These are phyloP conservation scores for Sapajus apella DNA, from an alignment of 2,113 vertebrate genomes.

Conservation along the genomic window DNA sequence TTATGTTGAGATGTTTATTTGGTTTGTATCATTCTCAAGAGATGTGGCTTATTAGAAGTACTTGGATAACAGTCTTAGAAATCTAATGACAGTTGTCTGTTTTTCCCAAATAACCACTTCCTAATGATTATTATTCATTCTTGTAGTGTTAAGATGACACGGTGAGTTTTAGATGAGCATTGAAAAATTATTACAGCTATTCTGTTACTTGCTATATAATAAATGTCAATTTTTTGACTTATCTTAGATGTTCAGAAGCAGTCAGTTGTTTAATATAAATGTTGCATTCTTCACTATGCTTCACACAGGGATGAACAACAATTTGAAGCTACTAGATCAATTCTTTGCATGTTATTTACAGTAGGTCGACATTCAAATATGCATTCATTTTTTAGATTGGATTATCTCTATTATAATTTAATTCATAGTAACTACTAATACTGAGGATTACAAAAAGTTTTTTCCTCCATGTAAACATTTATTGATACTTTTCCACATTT, in stretches of 20 bases:
- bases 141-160: neutral
- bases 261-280: constrained; percentile 54
- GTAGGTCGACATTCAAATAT: neutral
- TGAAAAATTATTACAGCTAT: constrained; percentile 17
- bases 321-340: constrained; percentile 38
- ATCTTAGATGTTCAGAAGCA: neutral
- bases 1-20: constrained; percentile 40
- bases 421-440: neutral
- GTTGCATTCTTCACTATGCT: neutral
- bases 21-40: constrained; percentile 34
- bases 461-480: neutral
- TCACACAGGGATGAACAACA: neutral
- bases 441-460: neutral
- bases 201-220: constrained; percentile 25
- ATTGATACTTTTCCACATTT: neutral
- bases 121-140: neutral
- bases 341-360: neutral
- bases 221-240: constrained; percentile 4
- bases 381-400: constrained; percentile 5
- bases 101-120: neutral
- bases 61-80: neutral
- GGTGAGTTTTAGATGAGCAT: neutral
- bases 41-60: neutral
- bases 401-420: constrained; percentile 39
- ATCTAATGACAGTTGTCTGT: neutral